A percentile compares a stretch with the other conserved stretches of the same genome.
Evolutionary conservation across 2,888 invertebrate species (phyloP).

Genomic region (Dryadula phaetusa): DNA sequence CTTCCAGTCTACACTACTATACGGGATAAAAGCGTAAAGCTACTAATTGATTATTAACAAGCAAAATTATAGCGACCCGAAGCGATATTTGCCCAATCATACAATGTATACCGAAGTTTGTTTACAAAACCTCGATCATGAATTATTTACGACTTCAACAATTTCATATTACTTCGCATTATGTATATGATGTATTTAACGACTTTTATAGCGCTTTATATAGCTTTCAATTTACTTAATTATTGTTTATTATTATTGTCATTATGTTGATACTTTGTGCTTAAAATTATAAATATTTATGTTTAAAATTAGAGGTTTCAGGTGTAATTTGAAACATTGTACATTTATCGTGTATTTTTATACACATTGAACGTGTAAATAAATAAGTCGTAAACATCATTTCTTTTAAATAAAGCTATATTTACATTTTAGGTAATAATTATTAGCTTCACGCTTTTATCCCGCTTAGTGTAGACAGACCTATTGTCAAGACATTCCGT

Average conservation of each 20-base stretch:
- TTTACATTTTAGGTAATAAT: too few species aligned
- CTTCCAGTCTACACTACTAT: too few species aligned
- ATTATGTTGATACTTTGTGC: not conserved
- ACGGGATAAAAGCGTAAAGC: too few species aligned
- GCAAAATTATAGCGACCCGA: not conserved
- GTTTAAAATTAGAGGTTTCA: not conserved
- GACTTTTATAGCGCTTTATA: constrained; percentile 1
- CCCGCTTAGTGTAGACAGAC: too few species aligned
- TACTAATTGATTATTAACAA: constrained; percentile 6
- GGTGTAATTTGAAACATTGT: not conserved
- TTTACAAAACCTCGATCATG: constrained; percentile 11
- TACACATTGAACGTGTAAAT: too few species aligned
- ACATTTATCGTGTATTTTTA: too few species aligned
- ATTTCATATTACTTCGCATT: constrained; percentile 12
- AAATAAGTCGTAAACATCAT: too few species aligned
- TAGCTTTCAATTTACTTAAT: constrained; percentile 9
- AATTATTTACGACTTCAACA: constrained; percentile 9
- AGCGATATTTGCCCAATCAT: not conserved
- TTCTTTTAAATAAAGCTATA: too few species aligned
- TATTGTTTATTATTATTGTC: not conserved
- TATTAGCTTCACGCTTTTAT: too few species aligned
- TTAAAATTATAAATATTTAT: too few species aligned
- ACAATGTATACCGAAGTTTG: not conserved
- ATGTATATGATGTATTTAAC: constrained; percentile 9
- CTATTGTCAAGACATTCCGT: too few species aligned